These are phyloP conservation scores for Agriopis marginaria DNA, from an alignment of 2,888 invertebrate genomes.

Conservation along the genomic window DNA sequence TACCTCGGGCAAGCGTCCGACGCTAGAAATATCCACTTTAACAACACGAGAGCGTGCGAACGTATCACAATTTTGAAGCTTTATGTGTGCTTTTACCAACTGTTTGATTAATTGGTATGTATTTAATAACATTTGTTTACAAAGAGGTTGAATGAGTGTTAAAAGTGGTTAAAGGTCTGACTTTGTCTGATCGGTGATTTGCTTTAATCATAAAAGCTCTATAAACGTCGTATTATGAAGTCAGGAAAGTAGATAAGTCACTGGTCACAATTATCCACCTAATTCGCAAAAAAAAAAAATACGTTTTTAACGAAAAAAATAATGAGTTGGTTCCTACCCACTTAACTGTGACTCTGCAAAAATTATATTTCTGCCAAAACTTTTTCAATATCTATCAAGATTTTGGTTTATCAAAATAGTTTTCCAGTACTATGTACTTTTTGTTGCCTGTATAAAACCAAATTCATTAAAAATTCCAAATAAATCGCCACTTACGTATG, in stretches of 20 bases:
- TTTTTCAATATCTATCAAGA: too few relatives aligned
- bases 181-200: not conserved
- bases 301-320: too few relatives aligned
- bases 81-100: constrained; percentile 37
- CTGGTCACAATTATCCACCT: not conserved
- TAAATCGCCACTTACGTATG: constrained; percentile 3
- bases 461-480: not conserved
- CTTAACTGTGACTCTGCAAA: not conserved
- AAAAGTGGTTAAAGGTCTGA: not conserved
- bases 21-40: constrained; percentile 73
- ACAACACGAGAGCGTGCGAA: constrained; percentile 64
- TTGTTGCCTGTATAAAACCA: not conserved
- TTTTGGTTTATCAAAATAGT: not conserved
- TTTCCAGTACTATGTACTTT: not conserved
- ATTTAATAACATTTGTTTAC: constrained; percentile 36
- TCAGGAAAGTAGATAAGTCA: not conserved
- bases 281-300: too few relatives aligned
- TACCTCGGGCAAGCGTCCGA: constrained; percentile 75
- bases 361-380: not conserved
- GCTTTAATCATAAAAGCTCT: not conserved
- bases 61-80: constrained; percentile 56
- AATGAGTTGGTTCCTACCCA: too few relatives aligned
- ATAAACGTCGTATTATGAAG: not conserved
- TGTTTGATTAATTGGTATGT: constrained; percentile 45
- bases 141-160: constrained; percentile 17